Base-by-base conservation (phyloP, 2,888 invertebrate species). In the Drosophila neotestacea region DNA sequence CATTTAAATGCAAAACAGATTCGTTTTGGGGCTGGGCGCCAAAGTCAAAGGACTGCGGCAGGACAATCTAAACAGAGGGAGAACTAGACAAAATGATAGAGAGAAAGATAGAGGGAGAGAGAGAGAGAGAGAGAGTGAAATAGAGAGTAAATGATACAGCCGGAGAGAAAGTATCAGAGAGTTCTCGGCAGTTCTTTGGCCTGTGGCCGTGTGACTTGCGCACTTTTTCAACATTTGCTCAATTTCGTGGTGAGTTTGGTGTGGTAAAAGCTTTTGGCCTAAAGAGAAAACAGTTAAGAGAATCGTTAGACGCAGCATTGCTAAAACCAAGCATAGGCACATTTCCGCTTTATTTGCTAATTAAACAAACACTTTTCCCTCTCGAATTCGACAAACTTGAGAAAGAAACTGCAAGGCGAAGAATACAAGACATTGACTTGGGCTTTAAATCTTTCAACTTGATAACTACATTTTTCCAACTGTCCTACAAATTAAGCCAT, bases 1-100 rank as follows among this genome's bases (percentile, higher is more conserved):
- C 72, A 79, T 79, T 86, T 83, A 74, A 83, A 83, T 80, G 86
- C 71, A 83, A 88, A 83, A 68, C 84, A 83, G 69, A 71, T 80
- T 36, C 59, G n/a, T 47, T 65, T 47, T 41, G 71, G 65, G 72
- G 72, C 59, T 42, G 64, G 48, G 50, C 52, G 65, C 52, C 60
- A 70, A 75, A 79, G 70, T 63, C 79, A 77, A 79, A 79, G 63
- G 32, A 62, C 73, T 47, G 48, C 58, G 4, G 16, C 52, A 27
- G 13, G 10, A 16, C 44, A 34, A 13, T 4, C 52, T 2, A 13
- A 22, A 4, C 5, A 30, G 13, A n/a, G 28, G 13, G 4, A 11
- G 2, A 22, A 22, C 13, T 7, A 11, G 6, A 28, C 9, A 5
- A 11, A 27, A 13, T 2, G 4, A 27, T 11, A n/a, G 16, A 4